Base-by-base conservation (phyloP, 2,888 invertebrate genomes). In the Idaea dimidiata region DNA sequence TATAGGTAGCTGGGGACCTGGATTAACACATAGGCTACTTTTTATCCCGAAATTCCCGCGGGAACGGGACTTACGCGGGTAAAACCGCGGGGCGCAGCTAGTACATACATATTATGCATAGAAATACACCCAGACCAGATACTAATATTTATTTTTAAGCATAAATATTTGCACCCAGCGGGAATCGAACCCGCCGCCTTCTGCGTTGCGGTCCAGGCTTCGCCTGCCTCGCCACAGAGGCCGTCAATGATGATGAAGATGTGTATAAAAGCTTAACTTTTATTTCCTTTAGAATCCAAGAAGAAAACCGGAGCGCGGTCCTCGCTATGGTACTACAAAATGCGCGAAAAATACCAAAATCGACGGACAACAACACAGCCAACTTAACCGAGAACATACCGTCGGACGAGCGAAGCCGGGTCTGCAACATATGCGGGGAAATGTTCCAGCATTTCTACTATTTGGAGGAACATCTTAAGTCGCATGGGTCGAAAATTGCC, bases 361-460 rank as follows among this genome's bases (percentile, higher is more conserved):
- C 79, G 1, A 62, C 78, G 0, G 62, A 60, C 1, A 78, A 80
- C 66, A 67, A 7, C 18, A 14, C 17, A 14, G 14, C 43, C 16
- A 54, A 54, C 16, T 17, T 54, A 16, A 7, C 54, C 4, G 54
- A 54, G 10, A 54, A 54, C 54, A 54, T 17, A 5, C 17, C 56
- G 14, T 59, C 79, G 0, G 88, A 90, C 77, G 90, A 89, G 67
- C 69, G 90, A 0, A 86, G 84, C 16, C 75, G 89, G 16, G 82
- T 91, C 1, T 91, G 91, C 79, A 91, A 91, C 78, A 91, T 91
- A 33, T 91, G 91, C 77, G 91, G 91, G 0, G 85, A 90, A 62
- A 79, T 88, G 0, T 92, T 92, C 83, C 86, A 89, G 57, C 91
- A 91, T 61, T 92, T 92, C 74, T 91, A 83, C 75, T 90, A 88